Evolutionary conservation across 2,888 invertebrate genomes (phyloP), one percentile per base, ranked within the genome.

Genomic region (Tetranychus truncatus): DNA sequence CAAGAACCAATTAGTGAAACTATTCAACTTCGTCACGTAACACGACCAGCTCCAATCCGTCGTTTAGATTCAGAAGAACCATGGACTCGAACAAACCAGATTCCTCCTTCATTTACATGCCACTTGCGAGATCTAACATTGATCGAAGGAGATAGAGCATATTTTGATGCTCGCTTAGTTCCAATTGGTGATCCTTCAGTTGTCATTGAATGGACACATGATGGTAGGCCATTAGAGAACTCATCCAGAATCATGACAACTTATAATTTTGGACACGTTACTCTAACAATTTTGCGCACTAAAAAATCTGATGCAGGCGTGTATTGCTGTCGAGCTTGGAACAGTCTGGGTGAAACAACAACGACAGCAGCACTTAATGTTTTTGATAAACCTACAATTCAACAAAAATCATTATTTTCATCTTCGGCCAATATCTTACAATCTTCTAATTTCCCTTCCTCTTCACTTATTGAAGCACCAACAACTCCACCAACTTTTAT

Each of bases 221-320:
- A 99, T 82, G 95, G 92, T 69, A 89, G 91, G 82, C 90, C 92
- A 15, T 84, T 99, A 76, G 91, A 90, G 78, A 81, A 82, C 79
- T 84, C 85, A 83, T 78, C 95, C 72, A 89, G 95, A 82, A 95
- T 90, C 82, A 92, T 92, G 84, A 90, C 91, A 45, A 91, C 90
- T 20, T 92, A 94, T 81, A 97, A 99, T 83, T 97, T 99, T 83
- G 97, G 97, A 76, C 94, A 91, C 81, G 92, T 96, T 15, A 89
- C 94, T 20, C 85, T 99, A 80, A 95, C 95, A 81, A 87, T 95
- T 78, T 88, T n/a, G 6, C 21, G 75, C 9, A n/a, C 24, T 6
- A 55, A 20, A n/a, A 94, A 72, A 45, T 44, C 20, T 85, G 96
- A 97, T 83, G 91, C 91, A 76, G 96, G 95, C 78, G 91, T 91